phyloP scores from a whole-genome alignment of 2,797 vertebrate genomes.

The Cynopterus sphinx region DNA sequence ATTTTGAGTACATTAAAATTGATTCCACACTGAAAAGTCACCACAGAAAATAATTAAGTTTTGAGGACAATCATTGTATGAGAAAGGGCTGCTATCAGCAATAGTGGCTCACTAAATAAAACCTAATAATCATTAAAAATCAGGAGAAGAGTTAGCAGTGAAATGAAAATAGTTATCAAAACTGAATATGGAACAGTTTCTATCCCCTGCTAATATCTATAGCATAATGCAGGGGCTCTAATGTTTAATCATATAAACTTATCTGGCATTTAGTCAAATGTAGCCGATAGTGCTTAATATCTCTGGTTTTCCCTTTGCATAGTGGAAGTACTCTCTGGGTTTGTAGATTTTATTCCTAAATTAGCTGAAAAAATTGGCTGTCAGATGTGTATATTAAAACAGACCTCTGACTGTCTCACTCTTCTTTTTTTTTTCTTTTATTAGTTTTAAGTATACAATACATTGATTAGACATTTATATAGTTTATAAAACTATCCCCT shows the following conservation, averaged over 20 bases:
- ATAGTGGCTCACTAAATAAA: background rate
- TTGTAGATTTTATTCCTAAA: conserved; percentile 20
- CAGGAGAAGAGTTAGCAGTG: background rate
- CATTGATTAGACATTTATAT: no score
- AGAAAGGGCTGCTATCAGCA: background rate
- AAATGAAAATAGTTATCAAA: conserved; percentile 17
- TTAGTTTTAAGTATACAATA: no score
- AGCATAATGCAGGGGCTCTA: background rate
- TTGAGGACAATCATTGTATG: background rate
- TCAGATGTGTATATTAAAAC: background rate
- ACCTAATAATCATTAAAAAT: background rate
- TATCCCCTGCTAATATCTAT: background rate
- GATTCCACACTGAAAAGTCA: background rate
- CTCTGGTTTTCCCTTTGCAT: background rate
- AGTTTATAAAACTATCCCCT: no score
- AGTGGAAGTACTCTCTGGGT: background rate
- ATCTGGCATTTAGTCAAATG: background rate
- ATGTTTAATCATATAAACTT: background rate
- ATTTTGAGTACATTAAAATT: background rate
- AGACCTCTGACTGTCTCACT: background rate
- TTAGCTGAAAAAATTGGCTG: background rate
- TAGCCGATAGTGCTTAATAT: background rate
- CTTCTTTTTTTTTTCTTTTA: background rate
- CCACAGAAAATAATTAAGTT: background rate
- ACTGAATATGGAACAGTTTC: background rate